Conservation (phyloP, 2,797 vertebrate species). For the Adrianichthys oophorus region DNA sequence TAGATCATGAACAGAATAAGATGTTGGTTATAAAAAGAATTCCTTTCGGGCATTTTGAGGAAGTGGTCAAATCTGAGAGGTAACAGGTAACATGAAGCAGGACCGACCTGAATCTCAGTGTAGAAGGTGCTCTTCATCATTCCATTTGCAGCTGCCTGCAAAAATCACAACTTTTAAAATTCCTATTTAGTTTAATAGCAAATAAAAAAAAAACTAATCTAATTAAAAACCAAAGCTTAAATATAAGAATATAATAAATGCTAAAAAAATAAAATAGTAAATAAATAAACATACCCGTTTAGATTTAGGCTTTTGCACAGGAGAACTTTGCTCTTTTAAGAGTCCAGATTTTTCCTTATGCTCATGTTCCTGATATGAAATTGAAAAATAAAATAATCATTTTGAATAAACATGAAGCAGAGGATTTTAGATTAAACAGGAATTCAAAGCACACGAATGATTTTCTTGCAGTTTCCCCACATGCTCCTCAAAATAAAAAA, state of each 20-base stretch:
- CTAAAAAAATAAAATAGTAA: background rate
- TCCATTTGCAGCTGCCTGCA: constrained; percentile 22
- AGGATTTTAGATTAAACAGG: too few species aligned
- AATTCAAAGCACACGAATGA: too few species aligned
- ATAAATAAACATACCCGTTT: constrained; percentile 47
- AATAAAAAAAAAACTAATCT: background rate
- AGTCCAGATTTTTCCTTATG: constrained; percentile 33
- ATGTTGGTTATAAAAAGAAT: too few species aligned
- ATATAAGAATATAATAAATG: background rate
- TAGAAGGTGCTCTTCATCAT: constrained; percentile 50
- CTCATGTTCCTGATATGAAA: constrained; percentile 42
- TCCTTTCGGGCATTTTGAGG: too few species aligned
- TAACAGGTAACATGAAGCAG: background rate
- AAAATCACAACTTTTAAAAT: background rate
- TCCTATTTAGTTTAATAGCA: too few species aligned
- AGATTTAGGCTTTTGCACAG: constrained; percentile 47
- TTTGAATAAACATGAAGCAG: too few species aligned
- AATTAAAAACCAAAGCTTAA: background rate
- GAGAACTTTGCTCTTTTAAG: constrained; percentile 19
- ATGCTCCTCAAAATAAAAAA: too few species aligned
- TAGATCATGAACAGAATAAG: too few species aligned
- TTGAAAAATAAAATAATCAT: too few species aligned
- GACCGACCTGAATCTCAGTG: constrained; percentile 42
- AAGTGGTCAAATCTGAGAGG: background rate
- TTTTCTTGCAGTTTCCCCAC: too few species aligned